phyloP scores from a whole-genome alignment of 2,797 vertebrate species.

The Liasis olivaceus region DNA sequence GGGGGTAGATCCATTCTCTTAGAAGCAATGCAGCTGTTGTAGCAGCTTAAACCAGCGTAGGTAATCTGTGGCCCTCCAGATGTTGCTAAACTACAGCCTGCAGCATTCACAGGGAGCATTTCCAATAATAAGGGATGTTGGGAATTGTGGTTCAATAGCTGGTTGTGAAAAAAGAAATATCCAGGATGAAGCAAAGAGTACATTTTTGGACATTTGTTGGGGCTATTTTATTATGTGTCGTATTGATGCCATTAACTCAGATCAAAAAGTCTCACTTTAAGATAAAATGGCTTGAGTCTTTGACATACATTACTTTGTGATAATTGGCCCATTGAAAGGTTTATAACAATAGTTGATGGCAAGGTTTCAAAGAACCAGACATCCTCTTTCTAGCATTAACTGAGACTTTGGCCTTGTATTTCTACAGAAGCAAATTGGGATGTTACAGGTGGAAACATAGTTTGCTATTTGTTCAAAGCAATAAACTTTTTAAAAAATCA shows the following conservation, averaged over 20 bases:
- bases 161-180: background rate
- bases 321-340: background rate
- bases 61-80: background rate
- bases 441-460: background rate
- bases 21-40: background rate
- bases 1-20: background rate
- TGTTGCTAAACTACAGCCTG: background rate
- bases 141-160: background rate
- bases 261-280: background rate
- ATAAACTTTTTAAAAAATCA: no score
- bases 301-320: background rate
- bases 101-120: background rate
- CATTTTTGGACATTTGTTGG: background rate
- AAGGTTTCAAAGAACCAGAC: background rate
- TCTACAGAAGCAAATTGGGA: background rate
- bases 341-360: background rate
- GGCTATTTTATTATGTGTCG: background rate
- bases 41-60: background rate
- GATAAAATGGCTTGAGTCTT: background rate
- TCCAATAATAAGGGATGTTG: background rate
- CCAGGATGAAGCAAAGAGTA: background rate
- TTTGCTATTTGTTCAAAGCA: background rate
- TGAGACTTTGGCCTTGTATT: background rate
- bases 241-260: constrained; percentile 3
- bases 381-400: background rate